phyloP scores from a whole-genome alignment of 2,113 vertebrate species.

The Cranoglanis bouderius region DNA sequence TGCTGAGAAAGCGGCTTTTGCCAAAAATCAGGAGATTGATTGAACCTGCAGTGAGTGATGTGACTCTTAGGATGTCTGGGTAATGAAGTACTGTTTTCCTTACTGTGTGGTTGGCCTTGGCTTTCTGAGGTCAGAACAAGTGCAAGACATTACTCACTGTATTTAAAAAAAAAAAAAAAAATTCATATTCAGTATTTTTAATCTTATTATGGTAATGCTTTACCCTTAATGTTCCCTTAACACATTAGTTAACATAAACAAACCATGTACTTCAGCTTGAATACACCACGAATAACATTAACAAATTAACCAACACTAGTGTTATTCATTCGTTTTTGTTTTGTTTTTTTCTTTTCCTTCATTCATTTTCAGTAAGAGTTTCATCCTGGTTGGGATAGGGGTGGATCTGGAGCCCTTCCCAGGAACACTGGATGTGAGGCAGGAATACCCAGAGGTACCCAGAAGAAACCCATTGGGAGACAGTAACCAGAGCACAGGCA shows the following conservation, averaged over 20 bases:
- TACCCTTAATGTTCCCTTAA: not conserved
- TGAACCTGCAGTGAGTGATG: conserved; percentile 47
- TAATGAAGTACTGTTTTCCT: conserved; percentile 55
- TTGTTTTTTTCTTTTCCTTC: not conserved
- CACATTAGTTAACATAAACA: not conserved
- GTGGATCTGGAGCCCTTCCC: not conserved
- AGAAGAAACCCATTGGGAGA: not conserved
- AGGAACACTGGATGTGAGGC: not conserved
- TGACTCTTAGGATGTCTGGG: conserved; percentile 48
- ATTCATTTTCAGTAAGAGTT: not conserved
- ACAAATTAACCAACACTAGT: not conserved
- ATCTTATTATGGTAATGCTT: not conserved
- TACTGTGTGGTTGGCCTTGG: conserved; percentile 44
- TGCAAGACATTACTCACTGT: conserved; percentile 42
- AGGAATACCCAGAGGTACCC: not conserved
- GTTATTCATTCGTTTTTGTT: not conserved
- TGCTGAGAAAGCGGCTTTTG: conserved; percentile 13
- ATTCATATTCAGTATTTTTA: not conserved
- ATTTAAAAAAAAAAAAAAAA: conserved; percentile 4
- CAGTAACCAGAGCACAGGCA: not conserved
- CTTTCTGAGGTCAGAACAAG: conserved; percentile 52
- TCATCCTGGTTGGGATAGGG: not conserved
- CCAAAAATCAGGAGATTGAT: conserved; percentile 53
- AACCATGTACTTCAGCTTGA: not conserved
- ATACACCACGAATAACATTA: conserved; percentile 3